Base-by-base conservation (phyloP, 2,888 invertebrate species). In the Strigamia transsilvanica region DNA sequence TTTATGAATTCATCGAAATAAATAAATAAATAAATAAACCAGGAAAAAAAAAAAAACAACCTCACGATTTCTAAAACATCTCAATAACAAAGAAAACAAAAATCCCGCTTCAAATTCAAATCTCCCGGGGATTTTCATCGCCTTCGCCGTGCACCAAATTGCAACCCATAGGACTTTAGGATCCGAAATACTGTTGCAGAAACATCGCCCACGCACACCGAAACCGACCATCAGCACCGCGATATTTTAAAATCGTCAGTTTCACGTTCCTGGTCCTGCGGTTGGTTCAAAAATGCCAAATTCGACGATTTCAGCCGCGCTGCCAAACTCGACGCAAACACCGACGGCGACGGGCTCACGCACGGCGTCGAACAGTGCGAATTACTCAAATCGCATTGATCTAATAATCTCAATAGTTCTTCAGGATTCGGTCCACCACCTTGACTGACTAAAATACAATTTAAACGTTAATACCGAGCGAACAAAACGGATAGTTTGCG, bases 361-460 rank as follows among this genome's bases (percentile, higher is more conserved):
- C 93, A 95, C 84, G 95, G 96, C 0, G 93, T 94, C 4, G 93
- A 93, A 85, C 91, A 91, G 83, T 92, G 90, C 83, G 93, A 93
- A 87, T 93, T 93, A 87, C 94, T 94, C 84, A 98, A 91, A 88
- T 98, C 98, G 89, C 97, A 98, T 85, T 97, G 96, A 85, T 98
- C 97, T 84, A 99, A 91, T 84, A 98, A 90, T 38, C 94, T 92
- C 85, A 99, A 92, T 84, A 99, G 90, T 89, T 99, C 98, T 87
- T 94, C 93, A 1, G 98, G 93, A 0, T 93, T 93, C 41, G 98
- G 98, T n/a, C 98, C 98, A 84, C 97, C 97, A 84, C 93, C 93
- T 87, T 90, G 90, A 84, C 89, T 89, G 66, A 90, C 92, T 89
- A 88, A 79, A 87, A 79, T 81, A 82, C 3, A 51, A 38, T 23